Conservation (phyloP, 2,797 vertebrate species). For the Sciurus vulgaris region DNA sequence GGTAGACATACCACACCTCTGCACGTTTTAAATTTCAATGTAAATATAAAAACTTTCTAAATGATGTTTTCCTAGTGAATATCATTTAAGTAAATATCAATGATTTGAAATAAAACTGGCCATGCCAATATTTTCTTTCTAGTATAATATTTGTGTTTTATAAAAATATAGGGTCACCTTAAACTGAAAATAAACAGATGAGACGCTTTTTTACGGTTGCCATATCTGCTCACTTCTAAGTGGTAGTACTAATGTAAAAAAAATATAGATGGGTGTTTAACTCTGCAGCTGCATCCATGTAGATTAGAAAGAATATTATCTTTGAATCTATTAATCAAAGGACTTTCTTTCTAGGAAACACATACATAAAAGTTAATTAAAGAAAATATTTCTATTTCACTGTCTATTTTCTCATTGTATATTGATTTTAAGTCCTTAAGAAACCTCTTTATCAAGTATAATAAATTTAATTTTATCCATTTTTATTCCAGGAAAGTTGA, state of each 20-base stretch:
- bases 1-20: constrained; percentile 33
- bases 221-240: not conserved
- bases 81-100: constrained; percentile 63
- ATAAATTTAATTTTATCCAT: constrained; percentile 49
- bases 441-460: not conserved
- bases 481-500: constrained; percentile 48
- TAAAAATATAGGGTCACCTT: not conserved
- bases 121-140: constrained; percentile 1
- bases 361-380: constrained; percentile 13
- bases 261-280: not conserved
- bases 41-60: constrained; percentile 68
- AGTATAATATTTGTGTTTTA: constrained; percentile 12
- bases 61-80: constrained; percentile 56
- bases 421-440: constrained; percentile 32
- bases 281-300: not conserved
- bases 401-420: constrained; percentile 33
- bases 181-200: constrained; percentile 30
- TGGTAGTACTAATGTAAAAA: constrained; percentile 44
- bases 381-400: constrained; percentile 44
- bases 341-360: constrained; percentile 18
- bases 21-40: constrained; percentile 44
- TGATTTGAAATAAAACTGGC: constrained; percentile 68
- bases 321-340: not conserved
- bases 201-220: constrained; percentile 29
- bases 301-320: constrained; percentile 27